phyloP scores from a whole-genome alignment of 2,888 invertebrate species.

The Perithous albicinctus region DNA sequence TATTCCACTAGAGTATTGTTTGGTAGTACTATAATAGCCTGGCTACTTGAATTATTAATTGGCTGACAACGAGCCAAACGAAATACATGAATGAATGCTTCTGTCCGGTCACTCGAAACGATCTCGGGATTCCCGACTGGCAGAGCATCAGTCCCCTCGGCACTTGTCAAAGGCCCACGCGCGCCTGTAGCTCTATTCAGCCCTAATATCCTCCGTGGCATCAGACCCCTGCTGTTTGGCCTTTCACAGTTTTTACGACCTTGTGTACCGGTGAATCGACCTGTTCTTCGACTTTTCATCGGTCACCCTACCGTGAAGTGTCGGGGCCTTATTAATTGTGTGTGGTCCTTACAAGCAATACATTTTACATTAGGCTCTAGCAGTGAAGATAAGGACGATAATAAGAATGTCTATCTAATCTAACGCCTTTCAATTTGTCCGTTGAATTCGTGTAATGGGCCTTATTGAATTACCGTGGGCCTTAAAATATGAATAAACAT shows the following conservation, averaged over 20 bases:
- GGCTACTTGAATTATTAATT: conserved; percentile 62
- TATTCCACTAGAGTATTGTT: conserved; percentile 32
- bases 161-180: conserved; percentile 19
- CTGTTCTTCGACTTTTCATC: conserved; percentile 43
- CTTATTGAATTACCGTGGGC: conserved; percentile 9
- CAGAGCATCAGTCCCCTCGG: conserved; percentile 10
- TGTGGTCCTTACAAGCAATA: no score
- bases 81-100: conserved; percentile 59
- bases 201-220: conserved; percentile 22
- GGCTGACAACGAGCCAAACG: conserved; percentile 49
- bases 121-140: conserved; percentile 5
- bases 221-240: conserved; percentile 15
- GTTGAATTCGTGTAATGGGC: neutral
- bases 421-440: neutral
- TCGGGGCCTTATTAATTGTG: conserved; percentile 23
- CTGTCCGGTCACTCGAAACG: conserved; percentile 33
- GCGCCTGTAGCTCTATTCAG: conserved; percentile 34
- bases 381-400: neutral
- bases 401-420: no score
- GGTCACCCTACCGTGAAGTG: conserved; percentile 1
- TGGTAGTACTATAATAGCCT: neutral
- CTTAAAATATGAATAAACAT: neutral
- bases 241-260: conserved; percentile 43
- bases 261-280: conserved; percentile 25
- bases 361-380: no score